phyloP scores from a whole-genome alignment of 2,888 invertebrate genomes.

The Chrysomela aeneicollis region DNA sequence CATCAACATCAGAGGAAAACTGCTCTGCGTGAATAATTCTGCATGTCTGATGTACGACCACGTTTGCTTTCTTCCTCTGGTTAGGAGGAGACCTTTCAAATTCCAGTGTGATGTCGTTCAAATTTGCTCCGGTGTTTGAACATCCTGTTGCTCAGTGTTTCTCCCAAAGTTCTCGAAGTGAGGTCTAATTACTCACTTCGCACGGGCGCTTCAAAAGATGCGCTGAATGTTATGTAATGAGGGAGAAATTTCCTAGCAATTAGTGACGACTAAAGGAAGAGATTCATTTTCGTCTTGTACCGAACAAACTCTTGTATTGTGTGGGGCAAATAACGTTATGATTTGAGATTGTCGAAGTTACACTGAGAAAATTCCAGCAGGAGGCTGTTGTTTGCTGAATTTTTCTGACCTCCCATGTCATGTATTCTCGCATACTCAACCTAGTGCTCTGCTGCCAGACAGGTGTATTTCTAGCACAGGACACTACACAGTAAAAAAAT shows the following conservation, averaged over 20 bases:
- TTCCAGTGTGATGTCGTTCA: not conserved
- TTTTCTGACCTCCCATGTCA: too few relatives aligned
- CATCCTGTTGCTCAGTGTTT: not conserved
- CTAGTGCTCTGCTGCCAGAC: too few relatives aligned
- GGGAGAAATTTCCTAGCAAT: constrained; percentile 12
- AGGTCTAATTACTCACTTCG: constrained; percentile 5
- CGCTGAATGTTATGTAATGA: constrained; percentile 4
- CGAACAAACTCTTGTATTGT: not conserved
- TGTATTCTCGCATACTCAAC: too few relatives aligned
- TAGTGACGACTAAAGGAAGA: not conserved
- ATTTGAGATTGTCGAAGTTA: not conserved
- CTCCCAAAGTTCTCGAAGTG: constrained; percentile 4
- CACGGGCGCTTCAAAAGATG: constrained; percentile 8
- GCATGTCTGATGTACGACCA: not conserved
- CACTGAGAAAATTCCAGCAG: too few relatives aligned
- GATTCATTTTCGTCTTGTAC: not conserved
- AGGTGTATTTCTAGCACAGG: too few relatives aligned
- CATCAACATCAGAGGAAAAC: too few relatives aligned
- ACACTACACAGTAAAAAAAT: too few relatives aligned
- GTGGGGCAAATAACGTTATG: not conserved
- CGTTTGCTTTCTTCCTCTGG: not conserved
- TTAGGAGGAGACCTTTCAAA: not conserved
- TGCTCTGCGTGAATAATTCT: too few relatives aligned
- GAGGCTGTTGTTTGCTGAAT: too few relatives aligned
- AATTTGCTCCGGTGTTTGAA: not conserved